phyloP scores from a whole-genome alignment of 1,140 invertebrate species.

The Nasonia giraulti region DNA sequence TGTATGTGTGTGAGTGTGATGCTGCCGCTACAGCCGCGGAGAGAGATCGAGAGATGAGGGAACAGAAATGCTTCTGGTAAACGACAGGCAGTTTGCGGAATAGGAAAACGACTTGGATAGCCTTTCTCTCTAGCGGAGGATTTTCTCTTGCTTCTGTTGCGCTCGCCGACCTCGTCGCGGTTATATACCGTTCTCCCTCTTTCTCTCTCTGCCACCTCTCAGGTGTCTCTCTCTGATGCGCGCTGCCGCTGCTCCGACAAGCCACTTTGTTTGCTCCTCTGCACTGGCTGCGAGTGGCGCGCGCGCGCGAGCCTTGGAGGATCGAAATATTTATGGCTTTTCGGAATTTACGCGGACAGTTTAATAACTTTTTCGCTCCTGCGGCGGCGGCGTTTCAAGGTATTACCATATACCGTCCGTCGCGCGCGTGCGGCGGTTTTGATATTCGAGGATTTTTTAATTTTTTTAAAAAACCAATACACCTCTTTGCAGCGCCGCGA shows the following conservation, averaged over 20 bases:
- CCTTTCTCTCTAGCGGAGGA: conserved; percentile 2
- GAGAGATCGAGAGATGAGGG: background rate
- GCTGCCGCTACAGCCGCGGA: background rate
- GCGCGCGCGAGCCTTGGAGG: background rate
- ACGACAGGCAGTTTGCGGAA: conserved; percentile 54
- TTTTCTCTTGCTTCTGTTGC: background rate
- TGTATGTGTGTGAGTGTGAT: background rate
- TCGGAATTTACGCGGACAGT: background rate
- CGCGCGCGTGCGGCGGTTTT: background rate
- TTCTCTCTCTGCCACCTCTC: background rate
- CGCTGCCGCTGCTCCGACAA: background rate
- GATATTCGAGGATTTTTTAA: background rate
- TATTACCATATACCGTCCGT: background rate
- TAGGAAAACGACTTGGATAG: conserved; percentile 34
- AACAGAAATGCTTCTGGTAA: conserved; percentile 50
- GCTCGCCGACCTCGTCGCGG: background rate
- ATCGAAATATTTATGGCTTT: background rate
- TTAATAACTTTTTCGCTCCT: background rate
- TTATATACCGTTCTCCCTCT: background rate
- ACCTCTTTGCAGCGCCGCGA: background rate
- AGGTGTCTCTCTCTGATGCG: background rate
- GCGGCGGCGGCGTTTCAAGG: background rate
- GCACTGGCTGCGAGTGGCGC: background rate
- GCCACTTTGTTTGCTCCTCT: background rate
- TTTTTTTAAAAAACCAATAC: background rate